A percentile compares a stretch with the other conserved stretches of the same genome.
These are phyloP conservation scores for Pristionchus pacificus DNA, from an alignment of 1,140 invertebrate genomes.

Conservation along the genomic window DNA sequence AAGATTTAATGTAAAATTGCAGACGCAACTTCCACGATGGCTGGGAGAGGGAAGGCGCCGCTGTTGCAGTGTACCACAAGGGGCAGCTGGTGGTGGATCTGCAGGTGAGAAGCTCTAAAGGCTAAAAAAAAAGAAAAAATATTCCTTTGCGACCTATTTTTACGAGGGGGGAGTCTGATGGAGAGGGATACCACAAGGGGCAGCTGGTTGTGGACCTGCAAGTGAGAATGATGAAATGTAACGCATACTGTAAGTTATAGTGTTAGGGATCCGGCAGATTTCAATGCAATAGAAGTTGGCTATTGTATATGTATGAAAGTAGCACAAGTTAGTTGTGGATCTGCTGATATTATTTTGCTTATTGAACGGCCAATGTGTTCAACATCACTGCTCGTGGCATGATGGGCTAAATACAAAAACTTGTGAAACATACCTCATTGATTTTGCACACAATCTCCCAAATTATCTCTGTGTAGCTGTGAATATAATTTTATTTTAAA, in stretches of 20 bases:
- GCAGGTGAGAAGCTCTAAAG: constrained; percentile 26
- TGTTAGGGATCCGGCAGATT: no score
- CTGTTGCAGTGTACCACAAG: constrained; percentile 49
- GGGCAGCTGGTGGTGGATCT: constrained; percentile 50
- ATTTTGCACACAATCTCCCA: background rate
- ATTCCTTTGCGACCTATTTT: no score
- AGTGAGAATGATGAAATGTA: no score
- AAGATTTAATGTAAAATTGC: constrained; percentile 12
- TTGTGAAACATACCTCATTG: background rate
- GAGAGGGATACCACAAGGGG: constrained; percentile 49
- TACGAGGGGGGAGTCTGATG: constrained; percentile 46
- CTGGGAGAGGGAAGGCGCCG: constrained; percentile 54
- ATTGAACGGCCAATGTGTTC: no score
- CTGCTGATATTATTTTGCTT: no score
- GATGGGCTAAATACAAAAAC: no score
- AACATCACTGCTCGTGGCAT: no score
- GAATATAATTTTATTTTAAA: background rate
- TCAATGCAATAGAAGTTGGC: no score
- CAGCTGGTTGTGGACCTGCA: constrained; percentile 49
- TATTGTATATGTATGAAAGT: no score
- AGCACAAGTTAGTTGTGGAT: no score
- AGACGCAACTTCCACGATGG: constrained; percentile 49
- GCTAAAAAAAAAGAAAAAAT: no score
- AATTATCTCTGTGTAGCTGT: background rate
- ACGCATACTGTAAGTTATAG: no score